Evolutionary conservation across 2,113 vertebrate genomes (phyloP).

Genomic region (Pelecanoides urinatrix): DNA sequence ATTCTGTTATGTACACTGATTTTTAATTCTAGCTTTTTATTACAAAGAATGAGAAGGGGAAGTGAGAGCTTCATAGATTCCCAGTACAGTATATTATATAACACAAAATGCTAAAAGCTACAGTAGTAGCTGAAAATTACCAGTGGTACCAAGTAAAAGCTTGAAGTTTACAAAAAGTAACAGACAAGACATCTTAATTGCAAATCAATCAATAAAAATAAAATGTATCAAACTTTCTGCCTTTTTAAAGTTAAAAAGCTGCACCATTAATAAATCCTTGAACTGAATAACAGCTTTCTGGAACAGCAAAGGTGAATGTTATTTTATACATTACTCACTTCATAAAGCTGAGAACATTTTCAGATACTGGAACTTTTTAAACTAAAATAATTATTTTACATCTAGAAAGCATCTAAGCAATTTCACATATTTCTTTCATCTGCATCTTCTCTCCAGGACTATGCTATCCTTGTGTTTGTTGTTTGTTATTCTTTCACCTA

Average conservation of each 20-base stretch:
- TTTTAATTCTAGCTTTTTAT: background rate
- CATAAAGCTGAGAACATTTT: slow-evolving; percentile 56
- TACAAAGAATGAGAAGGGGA: background rate
- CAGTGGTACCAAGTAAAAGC: background rate
- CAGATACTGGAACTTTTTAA: slow-evolving; percentile 21
- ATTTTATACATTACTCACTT: slow-evolving; percentile 53
- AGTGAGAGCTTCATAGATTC: background rate
- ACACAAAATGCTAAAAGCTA: background rate
- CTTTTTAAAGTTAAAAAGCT: background rate
- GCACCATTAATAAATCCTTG: background rate
- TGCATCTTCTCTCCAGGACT: slow-evolving; percentile 52
- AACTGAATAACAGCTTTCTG: slow-evolving; percentile 5
- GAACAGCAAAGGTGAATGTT: slow-evolving; percentile 32
- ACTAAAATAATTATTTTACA: slow-evolving; percentile 56
- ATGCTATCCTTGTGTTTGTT: slow-evolving; percentile 57
- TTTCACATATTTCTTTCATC: slow-evolving; percentile 60
- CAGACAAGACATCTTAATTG: background rate
- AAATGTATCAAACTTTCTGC: background rate
- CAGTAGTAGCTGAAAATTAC: background rate
- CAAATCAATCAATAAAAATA: slow-evolving; percentile 16
- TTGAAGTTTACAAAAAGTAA: background rate
- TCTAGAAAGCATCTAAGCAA: slow-evolving; percentile 58
- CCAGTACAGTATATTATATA: background rate
- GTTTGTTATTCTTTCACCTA: slow-evolving; percentile 67
- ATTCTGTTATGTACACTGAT: background rate